phyloP scores from a whole-genome alignment of 2,888 invertebrate genomes.

The Tiliacea citrago region DNA sequence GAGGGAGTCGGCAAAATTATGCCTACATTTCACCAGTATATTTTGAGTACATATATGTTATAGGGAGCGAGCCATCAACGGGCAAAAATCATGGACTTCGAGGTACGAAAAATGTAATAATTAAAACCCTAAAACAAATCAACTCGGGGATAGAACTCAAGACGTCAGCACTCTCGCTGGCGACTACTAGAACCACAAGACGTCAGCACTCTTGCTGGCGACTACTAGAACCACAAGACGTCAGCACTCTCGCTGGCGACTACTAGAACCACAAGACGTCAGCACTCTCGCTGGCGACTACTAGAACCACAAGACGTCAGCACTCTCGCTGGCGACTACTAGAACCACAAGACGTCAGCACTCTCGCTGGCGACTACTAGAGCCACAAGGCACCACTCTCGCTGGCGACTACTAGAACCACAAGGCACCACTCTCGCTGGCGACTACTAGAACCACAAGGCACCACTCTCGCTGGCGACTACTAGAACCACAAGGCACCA shows the following conservation, averaged over 20 bases:
- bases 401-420: neutral
- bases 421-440: neutral
- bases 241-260: too few relatives aligned
- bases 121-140: neutral
- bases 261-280: neutral
- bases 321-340: neutral
- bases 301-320: neutral
- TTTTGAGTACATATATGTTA: neutral
- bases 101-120: neutral
- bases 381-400: neutral
- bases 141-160: neutral
- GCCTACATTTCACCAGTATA: neutral
- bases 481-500: neutral
- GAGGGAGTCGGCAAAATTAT: too few relatives aligned
- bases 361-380: neutral
- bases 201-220: too few relatives aligned
- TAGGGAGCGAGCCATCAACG: neutral
- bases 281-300: too few relatives aligned
- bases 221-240: neutral
- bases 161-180: neutral
- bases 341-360: neutral
- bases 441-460: neutral
- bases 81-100: neutral
- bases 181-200: neutral
- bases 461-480: too few relatives aligned